Evolutionary conservation across 2,888 invertebrate genomes (phyloP), one percentile per base, ranked within the genome.

Genomic region (Toxonevra muliebris): DNA sequence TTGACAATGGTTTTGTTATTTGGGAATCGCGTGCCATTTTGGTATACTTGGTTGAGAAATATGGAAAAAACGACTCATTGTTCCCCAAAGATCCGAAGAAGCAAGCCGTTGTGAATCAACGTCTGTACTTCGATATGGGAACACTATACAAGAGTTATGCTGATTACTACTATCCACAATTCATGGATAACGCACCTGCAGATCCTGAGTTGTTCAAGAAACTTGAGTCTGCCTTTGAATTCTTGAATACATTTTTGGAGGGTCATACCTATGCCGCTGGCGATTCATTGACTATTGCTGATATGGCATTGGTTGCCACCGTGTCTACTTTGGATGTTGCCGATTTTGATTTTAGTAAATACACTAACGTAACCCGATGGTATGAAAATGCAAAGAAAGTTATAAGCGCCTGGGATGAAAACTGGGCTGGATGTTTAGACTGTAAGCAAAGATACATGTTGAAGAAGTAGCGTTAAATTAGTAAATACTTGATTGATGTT

Each of bases 11-110:
- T 0, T 90, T 94, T 79, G 84, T 88, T 30, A 82, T 95, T 63
- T 92, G 91, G 89, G 95, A 95, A 86, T 94, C 94, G 61, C 91
- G 93, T 57, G 91, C 93, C 69, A 94, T 94, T 81, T 88, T 91
- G 83, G 87, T 88, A 0, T 95, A 95, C 85, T 87, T 95, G 79
- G 91, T 88, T 19, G 90, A 90, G 83, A 91, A 92, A 78, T 94
- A 94, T 80, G 92, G 89, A 52, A 92, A 92, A 81, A 89, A 91
- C 74, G 91, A 91, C 78, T 85, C 87, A 0, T 84, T 94, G 43
- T 88, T 87, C 74, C 94, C 95, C 0, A 92, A 90, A 75, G 92
- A 93, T 72, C 89, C 92, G 0, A 88, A 90, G 76, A 89, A 89
- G 71, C 87, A 92, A 15, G 94, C 92, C 0, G 61, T 90, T 0